Evolutionary conservation across 92 coral and sea anemone genomes (phyloP).

Genomic region (Micromussa lordhowensis): DNA sequence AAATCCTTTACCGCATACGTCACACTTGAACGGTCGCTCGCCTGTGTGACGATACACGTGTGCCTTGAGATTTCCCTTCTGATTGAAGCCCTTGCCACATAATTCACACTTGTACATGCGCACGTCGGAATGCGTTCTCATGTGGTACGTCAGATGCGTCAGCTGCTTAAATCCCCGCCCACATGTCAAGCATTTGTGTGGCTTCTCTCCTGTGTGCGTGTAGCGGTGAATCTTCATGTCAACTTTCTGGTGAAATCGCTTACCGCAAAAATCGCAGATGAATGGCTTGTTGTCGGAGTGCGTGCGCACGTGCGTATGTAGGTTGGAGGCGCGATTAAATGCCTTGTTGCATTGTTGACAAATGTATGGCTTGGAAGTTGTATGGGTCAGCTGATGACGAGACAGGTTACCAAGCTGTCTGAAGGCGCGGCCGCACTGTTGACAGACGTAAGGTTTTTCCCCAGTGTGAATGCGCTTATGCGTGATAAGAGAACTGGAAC

Average conservation of each 20-base stretch:
- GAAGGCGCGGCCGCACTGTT: slow-evolving; percentile 81
- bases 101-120: slow-evolving; percentile 87
- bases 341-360: slow-evolving; percentile 90
- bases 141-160: slow-evolving; percentile 91
- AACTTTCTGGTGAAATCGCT: slow-evolving; percentile 94
- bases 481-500: slow-evolving; percentile 79
- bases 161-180: slow-evolving; percentile 97
- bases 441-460: slow-evolving; percentile 78
- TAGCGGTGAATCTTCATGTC: slow-evolving; percentile 94
- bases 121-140: slow-evolving; percentile 93
- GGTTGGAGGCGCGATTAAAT: slow-evolving; percentile 94
- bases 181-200: slow-evolving; percentile 88
- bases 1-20: slow-evolving; percentile 86
- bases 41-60: slow-evolving; percentile 96
- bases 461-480: slow-evolving; percentile 83
- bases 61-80: slow-evolving; percentile 94
- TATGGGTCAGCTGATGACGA: slow-evolving; percentile 84
- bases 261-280: slow-evolving; percentile 89
- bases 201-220: slow-evolving; percentile 89
- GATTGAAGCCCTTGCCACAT: slow-evolving; percentile 94
- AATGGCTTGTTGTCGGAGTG: slow-evolving; percentile 92
- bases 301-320: slow-evolving; percentile 95
- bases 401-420: slow-evolving; percentile 83
- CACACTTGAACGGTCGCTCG: slow-evolving; percentile 93
- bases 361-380: slow-evolving; percentile 84